Conservation (phyloP, 2,888 invertebrate species). For the Chaitophorus viminalis region DNA sequence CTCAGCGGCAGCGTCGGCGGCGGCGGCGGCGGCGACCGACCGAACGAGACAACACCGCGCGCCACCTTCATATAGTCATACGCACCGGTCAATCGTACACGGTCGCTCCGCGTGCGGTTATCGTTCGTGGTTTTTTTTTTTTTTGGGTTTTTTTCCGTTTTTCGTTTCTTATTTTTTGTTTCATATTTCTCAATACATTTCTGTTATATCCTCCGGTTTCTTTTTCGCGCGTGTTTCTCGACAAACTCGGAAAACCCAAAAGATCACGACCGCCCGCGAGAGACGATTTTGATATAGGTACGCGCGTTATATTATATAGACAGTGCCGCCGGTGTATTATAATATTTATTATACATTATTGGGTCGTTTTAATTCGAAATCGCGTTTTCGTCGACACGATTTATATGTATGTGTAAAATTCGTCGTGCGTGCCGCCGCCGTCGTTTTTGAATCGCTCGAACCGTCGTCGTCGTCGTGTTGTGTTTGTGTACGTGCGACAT, state of each 20-base stretch:
- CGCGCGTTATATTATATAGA: neutral
- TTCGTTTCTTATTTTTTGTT: constrained; percentile 4
- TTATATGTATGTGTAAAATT: neutral
- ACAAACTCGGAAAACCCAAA: no score
- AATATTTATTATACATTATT: no score
- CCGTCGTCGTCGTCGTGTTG: neutral
- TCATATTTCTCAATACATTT: no score
- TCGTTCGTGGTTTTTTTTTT: constrained; percentile 51
- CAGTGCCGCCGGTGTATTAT: no score
- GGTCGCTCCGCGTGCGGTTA: constrained; percentile 58
- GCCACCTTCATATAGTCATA: constrained; percentile 61
- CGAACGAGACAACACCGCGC: constrained; percentile 59
- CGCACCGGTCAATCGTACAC: constrained; percentile 61
- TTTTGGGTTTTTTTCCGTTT: constrained; percentile 42
- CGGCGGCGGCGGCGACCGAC: constrained; percentile 63
- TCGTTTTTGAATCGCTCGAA: no score
- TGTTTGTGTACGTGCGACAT: neutral
- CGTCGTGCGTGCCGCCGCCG: neutral
- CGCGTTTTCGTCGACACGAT: neutral
- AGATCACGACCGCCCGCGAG: neutral
- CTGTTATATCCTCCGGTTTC: no score
- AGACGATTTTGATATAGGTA: no score
- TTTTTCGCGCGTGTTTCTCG: neutral
- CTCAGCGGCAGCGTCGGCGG: constrained; percentile 17
- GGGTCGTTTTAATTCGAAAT: neutral